phyloP scores from a whole-genome alignment of 2,888 invertebrate genomes.

The Myopa testacea region DNA sequence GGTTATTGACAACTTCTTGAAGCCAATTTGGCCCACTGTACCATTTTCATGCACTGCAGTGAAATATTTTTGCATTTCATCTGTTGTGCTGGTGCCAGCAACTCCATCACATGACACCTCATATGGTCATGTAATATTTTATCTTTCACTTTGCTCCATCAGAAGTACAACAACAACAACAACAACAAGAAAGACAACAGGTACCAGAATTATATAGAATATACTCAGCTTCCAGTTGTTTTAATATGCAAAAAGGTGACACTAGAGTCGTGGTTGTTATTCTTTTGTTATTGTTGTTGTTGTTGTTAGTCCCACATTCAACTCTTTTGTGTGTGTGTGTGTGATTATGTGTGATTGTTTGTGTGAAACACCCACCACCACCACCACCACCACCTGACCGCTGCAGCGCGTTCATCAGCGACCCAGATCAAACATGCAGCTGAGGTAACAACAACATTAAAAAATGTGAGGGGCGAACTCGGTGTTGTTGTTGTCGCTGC shows the following conservation, averaged over 20 bases:
- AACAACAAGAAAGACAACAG: background rate
- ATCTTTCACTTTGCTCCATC: conserved; percentile 44
- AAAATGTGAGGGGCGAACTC: background rate
- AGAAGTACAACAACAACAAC: conserved; percentile 18
- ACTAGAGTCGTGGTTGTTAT: background rate
- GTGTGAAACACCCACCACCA: background rate
- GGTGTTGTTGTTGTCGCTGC: background rate
- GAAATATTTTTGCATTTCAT: background rate
- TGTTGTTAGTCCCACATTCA: background rate
- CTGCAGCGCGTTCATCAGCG: conserved; percentile 6
- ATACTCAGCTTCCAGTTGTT: conserved; percentile 28
- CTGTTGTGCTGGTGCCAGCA: conserved; percentile 39
- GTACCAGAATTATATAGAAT: background rate
- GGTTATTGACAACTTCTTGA: background rate
- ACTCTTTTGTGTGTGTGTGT: background rate
- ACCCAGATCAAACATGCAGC: background rate
- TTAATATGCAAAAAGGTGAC: conserved; percentile 24
- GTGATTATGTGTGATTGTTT: background rate
- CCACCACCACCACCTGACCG: background rate
- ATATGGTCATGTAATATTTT: conserved; percentile 53
- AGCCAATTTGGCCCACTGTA: background rate
- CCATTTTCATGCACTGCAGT: too few relatives aligned
- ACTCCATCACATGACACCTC: conserved; percentile 55
- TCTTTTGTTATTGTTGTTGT: background rate
- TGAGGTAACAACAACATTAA: background rate